Evolutionary conservation across 2,797 vertebrate genomes (phyloP).

Genomic region (Enteromius fasciolatus): DNA sequence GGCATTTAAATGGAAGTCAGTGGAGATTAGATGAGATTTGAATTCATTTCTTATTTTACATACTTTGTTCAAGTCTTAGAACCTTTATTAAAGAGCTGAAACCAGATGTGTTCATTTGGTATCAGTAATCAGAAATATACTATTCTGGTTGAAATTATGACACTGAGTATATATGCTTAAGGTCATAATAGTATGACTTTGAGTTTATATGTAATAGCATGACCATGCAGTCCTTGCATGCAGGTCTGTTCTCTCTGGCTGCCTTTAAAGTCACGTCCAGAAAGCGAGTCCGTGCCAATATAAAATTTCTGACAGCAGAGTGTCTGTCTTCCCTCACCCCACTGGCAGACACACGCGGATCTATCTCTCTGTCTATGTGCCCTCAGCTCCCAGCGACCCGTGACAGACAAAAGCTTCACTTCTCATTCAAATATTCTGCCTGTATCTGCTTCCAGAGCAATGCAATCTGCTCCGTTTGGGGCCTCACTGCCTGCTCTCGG

Average conservation of each 20-base stretch:
- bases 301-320: conserved; percentile 57
- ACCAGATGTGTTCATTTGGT: neutral
- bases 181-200: neutral
- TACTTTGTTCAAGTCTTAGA: neutral
- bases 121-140: neutral
- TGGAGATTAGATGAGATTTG: neutral
- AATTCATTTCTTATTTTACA: neutral
- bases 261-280: conserved; percentile 12
- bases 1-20: neutral
- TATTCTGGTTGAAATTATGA: neutral
- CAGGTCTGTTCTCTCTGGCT: neutral
- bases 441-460: conserved; percentile 50
- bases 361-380: conserved; percentile 32
- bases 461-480: conserved; percentile 47
- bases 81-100: neutral
- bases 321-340: conserved; percentile 40
- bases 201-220: neutral
- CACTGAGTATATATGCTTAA: neutral
- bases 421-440: conserved; percentile 55
- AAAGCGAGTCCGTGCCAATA: neutral
- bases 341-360: conserved; percentile 41
- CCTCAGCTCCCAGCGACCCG: conserved; percentile 23
- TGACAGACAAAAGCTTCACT: conserved; percentile 54
- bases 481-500: conserved; percentile 31
- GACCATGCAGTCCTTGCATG: neutral